Evolutionary conservation across 2,113 vertebrate genomes (phyloP), one percentile per base, ranked within the genome.

Genomic region (Casuarius casuarius): DNA sequence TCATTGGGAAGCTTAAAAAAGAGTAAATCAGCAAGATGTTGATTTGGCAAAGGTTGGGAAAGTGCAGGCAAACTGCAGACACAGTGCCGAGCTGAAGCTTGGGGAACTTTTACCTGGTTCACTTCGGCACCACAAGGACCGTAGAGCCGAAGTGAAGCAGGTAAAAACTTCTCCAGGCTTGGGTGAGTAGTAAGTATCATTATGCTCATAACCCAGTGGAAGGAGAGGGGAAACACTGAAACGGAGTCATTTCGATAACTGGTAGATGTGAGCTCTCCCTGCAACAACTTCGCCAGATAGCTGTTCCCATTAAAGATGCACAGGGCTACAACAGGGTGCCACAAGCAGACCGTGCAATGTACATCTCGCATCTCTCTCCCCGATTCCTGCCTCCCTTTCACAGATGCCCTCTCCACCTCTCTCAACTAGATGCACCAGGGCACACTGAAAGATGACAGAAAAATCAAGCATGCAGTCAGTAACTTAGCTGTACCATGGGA

Each of bases 341-440:
- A 7, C 35, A 25, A 46, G n/a, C 0, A 70, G 1, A 56, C 0
- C 1, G 17, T 9, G 29, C 20, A 46, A 22, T 28, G 73, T 42
- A 29, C 7, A 56, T 16, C 33, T 59, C 8, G 1, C 10, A 7
- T 49, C 10, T 46, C 16, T 66, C 29, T 35, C 68, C 40, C 15
- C 2, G 0, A 5, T 52, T 26, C 48, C 29, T 18, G 5, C 40
- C 62, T 72, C 90, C 33, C 38, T 87, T n/a, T 76, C 42, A 28
- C n/a, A 71, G 42, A 22, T 4, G n/a, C 44, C 84, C 72, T 22
- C 48, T 79, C 48, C 44, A 15, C 10, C 56, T 44, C 81, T 56
- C 49, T 76, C 48, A 75, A 74, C 33, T 10, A 75, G 58, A 35
- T 20, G 52, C 40, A 73, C 7, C 7, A 40, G 59, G 73, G 9